phyloP scores from a whole-genome alignment of 30 jellyfish, hydroid and myxozoan species.

The Calvadosia cruxmelitensis region DNA sequence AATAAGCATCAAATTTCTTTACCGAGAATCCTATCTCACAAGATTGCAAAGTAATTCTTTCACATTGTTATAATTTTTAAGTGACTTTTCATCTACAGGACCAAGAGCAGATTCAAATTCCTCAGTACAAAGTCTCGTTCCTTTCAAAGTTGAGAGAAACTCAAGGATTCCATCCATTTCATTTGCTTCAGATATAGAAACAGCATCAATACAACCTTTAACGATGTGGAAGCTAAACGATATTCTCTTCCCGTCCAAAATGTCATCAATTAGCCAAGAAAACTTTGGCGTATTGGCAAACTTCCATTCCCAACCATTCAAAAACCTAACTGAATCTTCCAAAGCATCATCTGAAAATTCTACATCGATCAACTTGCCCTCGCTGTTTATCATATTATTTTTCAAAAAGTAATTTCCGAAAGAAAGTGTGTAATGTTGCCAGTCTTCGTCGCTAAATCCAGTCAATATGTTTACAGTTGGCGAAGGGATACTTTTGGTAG shows the following conservation, averaged over 20 bases:
- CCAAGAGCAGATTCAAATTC: background rate
- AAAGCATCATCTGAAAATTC: background rate
- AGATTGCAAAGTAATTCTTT: no score
- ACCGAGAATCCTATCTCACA: no score
- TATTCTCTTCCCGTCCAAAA: background rate
- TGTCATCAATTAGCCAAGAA: background rate
- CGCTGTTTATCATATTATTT: background rate
- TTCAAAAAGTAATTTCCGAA: conserved; percentile 22
- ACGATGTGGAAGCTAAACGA: background rate
- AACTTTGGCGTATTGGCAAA: conserved; percentile 92
- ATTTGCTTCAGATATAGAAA: no score
- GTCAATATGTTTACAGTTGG: conserved; percentile 51
- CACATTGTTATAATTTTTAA: no score
- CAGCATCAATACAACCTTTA: background rate
- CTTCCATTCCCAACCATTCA: conserved; percentile 70
- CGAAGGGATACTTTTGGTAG: conserved; percentile 72
- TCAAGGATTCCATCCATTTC: no score
- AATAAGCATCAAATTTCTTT: no score
- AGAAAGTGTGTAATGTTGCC: conserved; percentile 14
- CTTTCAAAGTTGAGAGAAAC: no score
- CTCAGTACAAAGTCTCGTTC: background rate
- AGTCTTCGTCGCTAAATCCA: conserved; percentile 5
- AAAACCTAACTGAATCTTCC: background rate
- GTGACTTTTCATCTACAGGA: no score
- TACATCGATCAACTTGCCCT: background rate